These are phyloP conservation scores for Pluvialis apricaria DNA, from an alignment of 2,113 vertebrate genomes.

Conservation along the genomic window DNA sequence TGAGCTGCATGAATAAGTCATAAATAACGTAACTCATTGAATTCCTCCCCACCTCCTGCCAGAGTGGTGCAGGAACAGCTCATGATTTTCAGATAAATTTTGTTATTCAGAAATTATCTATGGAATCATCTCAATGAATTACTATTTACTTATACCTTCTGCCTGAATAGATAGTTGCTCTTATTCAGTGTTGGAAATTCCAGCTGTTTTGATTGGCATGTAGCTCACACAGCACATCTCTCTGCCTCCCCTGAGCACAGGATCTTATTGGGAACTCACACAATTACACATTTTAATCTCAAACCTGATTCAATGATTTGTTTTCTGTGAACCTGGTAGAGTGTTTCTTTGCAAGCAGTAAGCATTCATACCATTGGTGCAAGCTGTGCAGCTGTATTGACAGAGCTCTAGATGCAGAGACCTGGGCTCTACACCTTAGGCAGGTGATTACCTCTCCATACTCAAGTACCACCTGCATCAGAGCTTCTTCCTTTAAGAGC, in stretches of 20 bases:
- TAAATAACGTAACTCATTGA: slow-evolving; percentile 2
- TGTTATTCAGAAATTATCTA: slow-evolving; percentile 39
- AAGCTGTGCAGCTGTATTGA: background rate
- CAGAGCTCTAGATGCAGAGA: background rate
- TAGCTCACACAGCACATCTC: background rate
- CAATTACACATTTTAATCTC: background rate
- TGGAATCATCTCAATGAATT: slow-evolving; percentile 12
- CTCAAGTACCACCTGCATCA: background rate
- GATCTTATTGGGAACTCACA: background rate
- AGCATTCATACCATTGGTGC: background rate
- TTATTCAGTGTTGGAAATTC: background rate
- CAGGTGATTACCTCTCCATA: background rate
- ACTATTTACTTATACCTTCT: slow-evolving; percentile 1
- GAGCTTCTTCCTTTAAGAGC: background rate
- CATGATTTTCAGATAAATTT: slow-evolving; percentile 22
- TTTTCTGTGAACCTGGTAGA: background rate
- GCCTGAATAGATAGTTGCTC: background rate
- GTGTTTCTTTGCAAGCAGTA: background rate
- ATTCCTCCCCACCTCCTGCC: background rate
- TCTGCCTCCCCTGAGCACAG: background rate
- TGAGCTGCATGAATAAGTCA: slow-evolving; percentile 4
- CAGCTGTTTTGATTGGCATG: background rate
- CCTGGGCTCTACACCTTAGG: fast-evolving
- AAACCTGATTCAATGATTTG: background rate
- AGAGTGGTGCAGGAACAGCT: background rate